Conservation (phyloP, 2,113 vertebrate species). For the Tachycineta bicolor region DNA sequence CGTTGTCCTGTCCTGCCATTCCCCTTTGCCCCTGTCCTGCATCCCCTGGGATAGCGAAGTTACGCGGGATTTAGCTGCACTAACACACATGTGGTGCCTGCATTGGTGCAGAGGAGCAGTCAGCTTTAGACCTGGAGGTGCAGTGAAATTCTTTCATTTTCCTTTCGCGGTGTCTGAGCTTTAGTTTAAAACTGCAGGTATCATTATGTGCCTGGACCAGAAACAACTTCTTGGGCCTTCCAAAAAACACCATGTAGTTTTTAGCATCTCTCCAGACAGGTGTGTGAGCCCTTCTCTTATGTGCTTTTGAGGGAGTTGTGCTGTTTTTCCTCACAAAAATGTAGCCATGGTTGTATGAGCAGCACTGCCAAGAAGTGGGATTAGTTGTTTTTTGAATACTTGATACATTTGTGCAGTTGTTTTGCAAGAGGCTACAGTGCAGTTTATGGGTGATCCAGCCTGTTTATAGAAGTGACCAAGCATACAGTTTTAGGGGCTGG, state of each 20-base stretch:
- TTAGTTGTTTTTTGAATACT: background rate
- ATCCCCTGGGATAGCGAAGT: fast-evolving
- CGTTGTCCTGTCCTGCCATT: background rate
- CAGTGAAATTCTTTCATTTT: fast-evolving
- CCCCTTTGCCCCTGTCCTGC: background rate
- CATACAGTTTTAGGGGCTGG: background rate
- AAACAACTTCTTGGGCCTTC: background rate
- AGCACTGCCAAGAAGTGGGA: background rate
- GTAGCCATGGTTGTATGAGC: fast-evolving
- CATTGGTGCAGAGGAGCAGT: fast-evolving
- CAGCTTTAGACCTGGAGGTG: background rate
- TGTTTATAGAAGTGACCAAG: background rate
- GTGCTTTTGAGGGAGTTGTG: background rate
- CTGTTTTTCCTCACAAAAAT: background rate
- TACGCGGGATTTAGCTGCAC: fast-evolving
- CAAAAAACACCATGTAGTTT: background rate
- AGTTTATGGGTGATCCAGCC: background rate
- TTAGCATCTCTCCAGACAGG: background rate
- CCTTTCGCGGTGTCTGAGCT: background rate
- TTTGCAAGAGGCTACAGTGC: background rate
- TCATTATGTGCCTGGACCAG: background rate
- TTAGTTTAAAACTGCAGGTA: background rate
- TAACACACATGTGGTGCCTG: fast-evolving
- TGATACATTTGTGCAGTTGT: background rate
- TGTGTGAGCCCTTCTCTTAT: background rate